Evolutionary conservation across 2,797 vertebrate genomes (phyloP).

Genomic region (Megaceryle alcyon): DNA sequence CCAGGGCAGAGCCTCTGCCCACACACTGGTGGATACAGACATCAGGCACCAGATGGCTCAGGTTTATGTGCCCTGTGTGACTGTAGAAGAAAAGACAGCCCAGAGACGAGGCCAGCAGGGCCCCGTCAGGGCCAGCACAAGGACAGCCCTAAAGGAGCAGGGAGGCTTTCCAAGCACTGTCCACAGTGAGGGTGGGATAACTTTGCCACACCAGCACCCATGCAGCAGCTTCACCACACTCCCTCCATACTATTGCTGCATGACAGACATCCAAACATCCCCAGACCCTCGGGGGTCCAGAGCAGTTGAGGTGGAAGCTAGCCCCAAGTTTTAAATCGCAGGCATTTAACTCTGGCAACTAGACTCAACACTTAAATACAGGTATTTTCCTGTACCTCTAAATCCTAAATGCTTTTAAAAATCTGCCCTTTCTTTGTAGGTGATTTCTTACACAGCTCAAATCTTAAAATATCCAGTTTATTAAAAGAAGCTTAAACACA

Average conservation of each 20-base stretch:
- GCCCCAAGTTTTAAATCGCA: background rate
- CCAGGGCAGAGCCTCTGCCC: background rate
- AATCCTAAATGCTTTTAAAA: background rate
- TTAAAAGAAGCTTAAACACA: background rate
- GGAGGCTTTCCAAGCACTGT: background rate
- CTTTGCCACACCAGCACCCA: background rate
- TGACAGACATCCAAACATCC: background rate
- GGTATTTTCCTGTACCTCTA: background rate
- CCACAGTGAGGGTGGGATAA: background rate
- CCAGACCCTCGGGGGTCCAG: rapidly evolving
- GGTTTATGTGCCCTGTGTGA: background rate
- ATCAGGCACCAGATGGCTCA: background rate
- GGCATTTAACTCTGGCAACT: background rate
- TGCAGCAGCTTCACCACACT: rapidly evolving
- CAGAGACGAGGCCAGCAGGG: background rate
- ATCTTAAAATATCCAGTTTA: background rate
- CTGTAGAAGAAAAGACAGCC: background rate
- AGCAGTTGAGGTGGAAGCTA: background rate
- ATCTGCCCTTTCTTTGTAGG: background rate
- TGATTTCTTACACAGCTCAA: background rate
- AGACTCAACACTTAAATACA: background rate
- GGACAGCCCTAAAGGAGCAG: background rate
- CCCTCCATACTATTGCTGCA: background rate
- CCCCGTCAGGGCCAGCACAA: background rate
- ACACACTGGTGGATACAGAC: rapidly evolving